A percentile compares a stretch with the other conserved stretches of the same genome.
Conservation (phyloP, 2,797 vertebrate species). For the Catamblyrhynchus diadema region DNA sequence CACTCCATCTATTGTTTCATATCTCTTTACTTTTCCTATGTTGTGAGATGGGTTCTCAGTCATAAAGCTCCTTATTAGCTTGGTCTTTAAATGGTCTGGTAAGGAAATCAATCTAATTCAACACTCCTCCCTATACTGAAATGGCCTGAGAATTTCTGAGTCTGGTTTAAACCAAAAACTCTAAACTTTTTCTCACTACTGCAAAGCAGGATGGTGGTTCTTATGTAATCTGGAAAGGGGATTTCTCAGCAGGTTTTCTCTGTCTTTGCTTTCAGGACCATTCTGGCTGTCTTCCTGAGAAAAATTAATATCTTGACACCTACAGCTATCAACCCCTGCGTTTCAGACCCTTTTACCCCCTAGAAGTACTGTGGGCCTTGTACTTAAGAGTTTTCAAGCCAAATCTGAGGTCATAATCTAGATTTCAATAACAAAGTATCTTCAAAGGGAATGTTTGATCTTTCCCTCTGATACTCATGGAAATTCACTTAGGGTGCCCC, state of each 20-base stretch:
- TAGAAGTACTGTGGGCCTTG: not conserved
- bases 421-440: not conserved
- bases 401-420: not conserved
- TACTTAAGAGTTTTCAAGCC: not conserved
- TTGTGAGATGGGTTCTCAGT: not conserved
- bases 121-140: not conserved
- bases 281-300: not conserved
- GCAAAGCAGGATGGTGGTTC: not conserved
- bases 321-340: not conserved
- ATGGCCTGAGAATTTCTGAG: not conserved
- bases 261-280: not conserved
- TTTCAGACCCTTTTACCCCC: not conserved
- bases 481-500: not conserved
- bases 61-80: not conserved
- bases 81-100: not conserved
- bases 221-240: not conserved
- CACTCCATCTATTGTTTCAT: not conserved
- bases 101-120: not conserved
- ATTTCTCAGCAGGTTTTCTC: not conserved
- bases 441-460: constrained; percentile 13
- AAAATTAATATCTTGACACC: not conserved
- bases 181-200: not conserved
- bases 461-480: not conserved
- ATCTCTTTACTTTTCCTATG: not conserved
- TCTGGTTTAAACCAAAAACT: not conserved